Evolutionary conservation across 2,888 invertebrate species (phyloP).

Genomic region (Syrista parreyssii): DNA sequence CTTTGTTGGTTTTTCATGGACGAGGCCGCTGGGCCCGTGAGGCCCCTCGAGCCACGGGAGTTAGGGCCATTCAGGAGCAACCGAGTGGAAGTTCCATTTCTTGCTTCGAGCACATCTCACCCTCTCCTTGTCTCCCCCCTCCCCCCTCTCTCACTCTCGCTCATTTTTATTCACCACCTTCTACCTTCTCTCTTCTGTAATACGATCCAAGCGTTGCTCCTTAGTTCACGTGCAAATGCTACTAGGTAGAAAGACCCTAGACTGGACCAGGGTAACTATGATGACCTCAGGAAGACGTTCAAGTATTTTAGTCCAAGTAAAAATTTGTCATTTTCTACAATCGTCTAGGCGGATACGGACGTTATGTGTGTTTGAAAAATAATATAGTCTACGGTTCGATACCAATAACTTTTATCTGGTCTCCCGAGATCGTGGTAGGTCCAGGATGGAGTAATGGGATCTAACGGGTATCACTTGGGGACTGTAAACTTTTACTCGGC

Average conservation of each 20-base stretch:
- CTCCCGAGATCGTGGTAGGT: no score
- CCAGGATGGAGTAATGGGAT: no score
- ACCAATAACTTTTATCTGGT: no score
- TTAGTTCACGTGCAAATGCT: background rate
- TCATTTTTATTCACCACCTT: background rate
- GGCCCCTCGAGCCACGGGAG: slow-evolving; percentile 40
- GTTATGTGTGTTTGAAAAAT: no score
- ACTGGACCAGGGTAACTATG: background rate
- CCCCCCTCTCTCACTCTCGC: slow-evolving; percentile 14
- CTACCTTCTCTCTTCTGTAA: slow-evolving; percentile 18
- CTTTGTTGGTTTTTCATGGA: slow-evolving; percentile 57
- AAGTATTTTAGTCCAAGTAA: no score
- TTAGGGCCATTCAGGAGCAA: slow-evolving; percentile 51
- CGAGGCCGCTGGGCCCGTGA: slow-evolving; percentile 18
- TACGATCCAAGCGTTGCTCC: background rate
- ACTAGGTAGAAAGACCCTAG: background rate
- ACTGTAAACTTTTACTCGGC: no score
- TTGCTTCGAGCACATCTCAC: slow-evolving; percentile 29
- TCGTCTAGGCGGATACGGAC: no score
- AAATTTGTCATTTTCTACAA: no score
- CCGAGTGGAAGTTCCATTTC: slow-evolving; percentile 59
- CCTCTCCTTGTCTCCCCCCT: slow-evolving; percentile 4
- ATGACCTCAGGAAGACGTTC: background rate
- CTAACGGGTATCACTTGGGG: no score
- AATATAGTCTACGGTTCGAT: no score